Evolutionary conservation across 2,797 vertebrate genomes (phyloP).

Genomic region (Pangasius djambal): DNA sequence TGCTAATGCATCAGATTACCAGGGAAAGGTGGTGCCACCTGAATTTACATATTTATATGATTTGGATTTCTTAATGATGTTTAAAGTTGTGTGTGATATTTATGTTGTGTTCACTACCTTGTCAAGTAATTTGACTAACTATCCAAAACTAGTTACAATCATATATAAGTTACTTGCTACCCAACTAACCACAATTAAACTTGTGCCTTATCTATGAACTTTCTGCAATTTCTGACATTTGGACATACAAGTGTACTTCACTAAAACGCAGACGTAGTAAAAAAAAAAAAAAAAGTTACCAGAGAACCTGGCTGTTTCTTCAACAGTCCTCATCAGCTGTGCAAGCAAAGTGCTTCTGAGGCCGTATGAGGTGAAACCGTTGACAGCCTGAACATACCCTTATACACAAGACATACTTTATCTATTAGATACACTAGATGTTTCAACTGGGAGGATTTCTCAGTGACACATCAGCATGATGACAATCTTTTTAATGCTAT

Average conservation of each 20-base stretch:
- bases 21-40: background rate
- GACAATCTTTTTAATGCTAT: background rate
- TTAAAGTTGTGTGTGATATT: background rate
- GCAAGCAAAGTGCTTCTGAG: background rate
- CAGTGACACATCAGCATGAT: background rate
- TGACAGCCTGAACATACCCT: background rate
- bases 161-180: background rate
- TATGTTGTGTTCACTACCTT: background rate
- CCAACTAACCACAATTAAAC: background rate
- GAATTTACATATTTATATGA: background rate
- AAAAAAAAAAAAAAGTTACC: background rate
- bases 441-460: background rate
- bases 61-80: background rate
- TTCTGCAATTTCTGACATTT: background rate
- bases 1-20: background rate
- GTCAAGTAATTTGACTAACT: background rate
- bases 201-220: background rate
- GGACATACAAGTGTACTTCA: background rate
- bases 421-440: background rate
- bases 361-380: background rate
- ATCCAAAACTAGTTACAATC: background rate
- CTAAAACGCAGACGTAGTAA: background rate
- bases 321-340: background rate
- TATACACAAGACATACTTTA: background rate
- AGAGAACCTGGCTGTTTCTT: background rate